Percentiles rank a stretch among this genome's conserved stretches.
These are phyloP conservation scores for Conus ventricosus DNA, from an alignment of 1,140 invertebrate genomes.

Conservation along the genomic window DNA sequence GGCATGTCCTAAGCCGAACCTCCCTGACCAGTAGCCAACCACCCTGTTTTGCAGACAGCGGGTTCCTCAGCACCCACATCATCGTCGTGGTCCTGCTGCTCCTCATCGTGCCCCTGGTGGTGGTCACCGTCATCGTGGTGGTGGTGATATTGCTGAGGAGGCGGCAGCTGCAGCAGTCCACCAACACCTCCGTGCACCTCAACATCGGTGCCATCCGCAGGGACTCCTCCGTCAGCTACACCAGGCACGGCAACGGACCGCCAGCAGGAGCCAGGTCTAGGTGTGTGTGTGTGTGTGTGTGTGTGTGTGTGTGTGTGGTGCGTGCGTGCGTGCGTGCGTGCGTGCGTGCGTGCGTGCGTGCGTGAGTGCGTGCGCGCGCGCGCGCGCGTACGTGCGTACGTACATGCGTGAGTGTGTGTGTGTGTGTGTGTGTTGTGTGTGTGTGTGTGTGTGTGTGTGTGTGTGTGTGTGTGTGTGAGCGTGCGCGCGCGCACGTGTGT, in stretches of 20 bases:
- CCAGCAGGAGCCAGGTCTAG: neutral
- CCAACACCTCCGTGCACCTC: constrained; percentile 19
- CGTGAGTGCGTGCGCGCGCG: neutral
- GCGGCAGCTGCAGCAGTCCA: neutral
- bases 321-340: neutral
- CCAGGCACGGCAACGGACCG: constrained; percentile 5
- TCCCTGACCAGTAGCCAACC: too few relatives aligned
- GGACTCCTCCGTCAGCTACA: constrained; percentile 25
- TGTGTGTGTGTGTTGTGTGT: too few relatives aligned
- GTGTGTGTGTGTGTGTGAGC: too few relatives aligned
- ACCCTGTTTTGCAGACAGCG: neutral
- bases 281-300: constrained; percentile 6
- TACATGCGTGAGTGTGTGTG: too few relatives aligned
- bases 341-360: neutral
- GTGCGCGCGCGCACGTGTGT: too few relatives aligned
- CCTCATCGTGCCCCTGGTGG: neutral
- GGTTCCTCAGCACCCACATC: neutral
- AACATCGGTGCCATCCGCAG: constrained; percentile 15
- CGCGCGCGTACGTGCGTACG: neutral
- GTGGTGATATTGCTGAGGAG: neutral
- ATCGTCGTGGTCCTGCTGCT: neutral
- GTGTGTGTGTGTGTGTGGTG: constrained; percentile 15
- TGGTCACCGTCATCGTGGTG: neutral
- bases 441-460: too few relatives aligned
- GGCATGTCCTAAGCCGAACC: too few relatives aligned